A percentile compares a stretch with the other conserved stretches of the same genome.
Evolutionary conservation across 2,113 vertebrate genomes (phyloP).

Genomic region (Oceanites oceanicus): DNA sequence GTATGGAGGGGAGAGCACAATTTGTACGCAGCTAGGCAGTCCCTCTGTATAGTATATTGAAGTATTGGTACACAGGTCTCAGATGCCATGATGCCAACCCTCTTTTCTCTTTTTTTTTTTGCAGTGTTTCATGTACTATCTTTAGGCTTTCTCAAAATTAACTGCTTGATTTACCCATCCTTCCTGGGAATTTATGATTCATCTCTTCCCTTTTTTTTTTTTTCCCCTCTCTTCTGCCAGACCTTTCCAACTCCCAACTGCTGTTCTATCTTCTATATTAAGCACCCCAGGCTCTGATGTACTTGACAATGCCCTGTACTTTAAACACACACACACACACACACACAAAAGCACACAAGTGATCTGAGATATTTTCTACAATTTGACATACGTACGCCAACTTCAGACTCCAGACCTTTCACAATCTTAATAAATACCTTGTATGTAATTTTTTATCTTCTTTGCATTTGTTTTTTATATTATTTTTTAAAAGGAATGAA

Average conservation of each 20-base stretch:
- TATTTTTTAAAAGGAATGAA: background rate
- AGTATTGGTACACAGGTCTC: background rate
- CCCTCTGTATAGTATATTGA: background rate
- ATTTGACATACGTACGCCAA: background rate
- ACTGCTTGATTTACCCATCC: slow-evolving; percentile 66
- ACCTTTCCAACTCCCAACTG: slow-evolving; percentile 70
- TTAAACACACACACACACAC: background rate
- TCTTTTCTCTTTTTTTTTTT: background rate
- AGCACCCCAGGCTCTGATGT: slow-evolving; percentile 50
- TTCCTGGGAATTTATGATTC: slow-evolving; percentile 68
- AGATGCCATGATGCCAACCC: background rate
- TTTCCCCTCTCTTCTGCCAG: slow-evolving; percentile 23
- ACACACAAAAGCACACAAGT: background rate
- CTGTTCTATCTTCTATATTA: slow-evolving; percentile 64
- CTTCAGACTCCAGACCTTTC: background rate
- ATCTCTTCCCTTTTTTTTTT: slow-evolving; percentile 54
- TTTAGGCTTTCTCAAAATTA: slow-evolving; percentile 61
- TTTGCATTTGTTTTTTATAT: background rate
- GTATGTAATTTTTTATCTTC: background rate
- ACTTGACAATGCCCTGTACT: slow-evolving; percentile 41
- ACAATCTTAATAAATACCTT: background rate
- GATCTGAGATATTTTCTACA: slow-evolving; percentile 15
- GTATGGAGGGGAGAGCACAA: background rate
- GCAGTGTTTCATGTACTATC: background rate
- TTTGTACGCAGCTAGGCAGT: background rate